Conservation (phyloP, 2,797 vertebrate genomes). For the Philypnodon macrostomus region DNA sequence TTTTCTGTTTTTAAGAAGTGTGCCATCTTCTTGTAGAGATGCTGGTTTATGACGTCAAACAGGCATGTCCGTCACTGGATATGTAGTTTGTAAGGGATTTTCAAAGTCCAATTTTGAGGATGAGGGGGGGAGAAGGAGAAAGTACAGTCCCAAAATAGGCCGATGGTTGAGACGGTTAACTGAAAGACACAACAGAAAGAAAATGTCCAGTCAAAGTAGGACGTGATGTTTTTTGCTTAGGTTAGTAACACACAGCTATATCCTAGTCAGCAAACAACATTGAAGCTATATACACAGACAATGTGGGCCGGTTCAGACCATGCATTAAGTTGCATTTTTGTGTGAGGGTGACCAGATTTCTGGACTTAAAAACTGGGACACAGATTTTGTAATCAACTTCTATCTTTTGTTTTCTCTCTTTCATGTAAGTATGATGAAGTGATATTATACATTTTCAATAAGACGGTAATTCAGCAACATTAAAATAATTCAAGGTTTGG, state of each 20-base stretch:
- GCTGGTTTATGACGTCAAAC: slow-evolving; percentile 36
- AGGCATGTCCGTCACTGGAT: slow-evolving; percentile 42
- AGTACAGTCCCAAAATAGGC: slow-evolving; percentile 78
- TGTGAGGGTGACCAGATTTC: neutral
- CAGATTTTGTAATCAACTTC: no score
- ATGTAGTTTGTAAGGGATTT: slow-evolving; percentile 31
- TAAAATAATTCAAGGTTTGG: no score
- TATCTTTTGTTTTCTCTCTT: no score
- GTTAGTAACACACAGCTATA: slow-evolving; percentile 61
- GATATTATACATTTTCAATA: no score
- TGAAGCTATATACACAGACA: slow-evolving; percentile 33
- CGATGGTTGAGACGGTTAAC: slow-evolving; percentile 87
- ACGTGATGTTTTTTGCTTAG: slow-evolving; percentile 18
- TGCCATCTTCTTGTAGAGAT: slow-evolving; percentile 60
- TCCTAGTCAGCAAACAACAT: slow-evolving; percentile 36
- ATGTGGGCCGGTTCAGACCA: slow-evolving; percentile 26
- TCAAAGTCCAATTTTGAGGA: slow-evolving; percentile 58
- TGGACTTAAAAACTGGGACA: no score
- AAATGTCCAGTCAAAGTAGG: slow-evolving; percentile 66
- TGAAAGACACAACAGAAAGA: slow-evolving; percentile 78
- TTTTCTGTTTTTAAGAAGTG: slow-evolving; percentile 24
- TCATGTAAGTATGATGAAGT: no score
- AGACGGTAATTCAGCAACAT: no score
- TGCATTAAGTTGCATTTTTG: slow-evolving; percentile 5
- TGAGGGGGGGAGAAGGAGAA: slow-evolving; percentile 37